These are phyloP conservation scores for Sturnira hondurensis DNA, from an alignment of 2,113 vertebrate genomes.

Conservation along the genomic window DNA sequence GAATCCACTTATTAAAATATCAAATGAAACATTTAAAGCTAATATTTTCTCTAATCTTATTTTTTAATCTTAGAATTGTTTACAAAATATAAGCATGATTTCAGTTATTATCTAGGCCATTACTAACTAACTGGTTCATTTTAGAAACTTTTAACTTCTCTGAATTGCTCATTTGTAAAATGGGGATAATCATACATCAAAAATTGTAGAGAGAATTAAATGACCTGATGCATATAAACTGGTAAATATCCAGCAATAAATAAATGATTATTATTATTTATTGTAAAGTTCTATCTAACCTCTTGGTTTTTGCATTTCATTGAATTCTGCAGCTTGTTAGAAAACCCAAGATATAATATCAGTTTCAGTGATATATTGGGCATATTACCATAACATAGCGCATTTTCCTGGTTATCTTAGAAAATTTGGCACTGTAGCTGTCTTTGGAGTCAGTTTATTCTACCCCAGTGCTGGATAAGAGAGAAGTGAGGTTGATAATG, in stretches of 20 bases:
- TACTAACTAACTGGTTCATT: not conserved
- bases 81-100: not conserved
- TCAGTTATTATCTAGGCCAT: not conserved
- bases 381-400: not conserved
- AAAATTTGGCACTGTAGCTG: not conserved
- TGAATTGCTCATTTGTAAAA: not conserved
- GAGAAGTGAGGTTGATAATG: not conserved
- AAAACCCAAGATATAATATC: not conserved
- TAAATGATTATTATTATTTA: not conserved
- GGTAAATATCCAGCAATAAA: not conserved
- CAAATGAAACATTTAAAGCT: not conserved
- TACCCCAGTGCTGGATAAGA: not conserved
- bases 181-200: not conserved
- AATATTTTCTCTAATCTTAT: not conserved
- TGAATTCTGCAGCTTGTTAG: not conserved
- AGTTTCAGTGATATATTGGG: not conserved
- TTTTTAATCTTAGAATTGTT: slow-evolving; percentile 13
- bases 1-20: not conserved
- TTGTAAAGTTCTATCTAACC: not conserved
- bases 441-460: not conserved
- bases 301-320: not conserved
- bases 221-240: not conserved
- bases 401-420: not conserved
- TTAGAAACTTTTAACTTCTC: not conserved
- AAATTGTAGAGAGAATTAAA: not conserved